Evolutionary conservation across 2,113 vertebrate species (phyloP).

Genomic region (Myiopsitta monachus): DNA sequence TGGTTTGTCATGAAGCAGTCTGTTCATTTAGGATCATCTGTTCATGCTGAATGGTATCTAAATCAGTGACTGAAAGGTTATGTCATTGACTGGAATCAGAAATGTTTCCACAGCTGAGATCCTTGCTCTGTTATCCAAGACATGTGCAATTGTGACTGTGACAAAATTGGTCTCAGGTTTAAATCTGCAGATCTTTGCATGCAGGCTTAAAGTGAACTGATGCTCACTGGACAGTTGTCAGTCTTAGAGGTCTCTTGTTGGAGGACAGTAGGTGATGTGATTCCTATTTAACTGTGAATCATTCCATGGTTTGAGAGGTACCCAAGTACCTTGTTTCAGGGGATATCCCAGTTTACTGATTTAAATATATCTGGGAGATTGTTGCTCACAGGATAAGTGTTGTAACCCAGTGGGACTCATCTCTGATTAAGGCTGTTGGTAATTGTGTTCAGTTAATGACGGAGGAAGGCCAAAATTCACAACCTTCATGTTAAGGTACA

Average conservation of each 20-base stretch:
- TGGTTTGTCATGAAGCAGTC: neutral
- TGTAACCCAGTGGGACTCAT: neutral
- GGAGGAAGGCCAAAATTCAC: neutral
- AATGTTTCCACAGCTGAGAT: neutral
- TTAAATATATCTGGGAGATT: neutral
- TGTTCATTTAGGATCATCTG: neutral
- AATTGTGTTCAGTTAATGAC: neutral
- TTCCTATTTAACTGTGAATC: neutral
- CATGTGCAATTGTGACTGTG: neutral
- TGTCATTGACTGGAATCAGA: neutral
- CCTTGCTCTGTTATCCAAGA: neutral
- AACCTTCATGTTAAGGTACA: neutral
- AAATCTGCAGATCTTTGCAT: neutral
- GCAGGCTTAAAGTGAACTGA: fast-evolving
- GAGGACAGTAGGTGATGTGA: neutral
- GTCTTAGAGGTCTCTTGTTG: neutral
- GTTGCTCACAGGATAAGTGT: neutral
- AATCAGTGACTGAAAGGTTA: neutral
- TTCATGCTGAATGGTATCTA: neutral
- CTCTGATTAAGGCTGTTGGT: neutral
- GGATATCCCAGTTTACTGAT: neutral
- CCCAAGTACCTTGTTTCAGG: neutral
- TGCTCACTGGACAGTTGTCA: too few relatives aligned
- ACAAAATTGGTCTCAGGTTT: neutral
- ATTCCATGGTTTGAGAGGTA: neutral